Base-by-base conservation (phyloP, 2,888 invertebrate genomes). In the Drosophila affinis region DNA sequence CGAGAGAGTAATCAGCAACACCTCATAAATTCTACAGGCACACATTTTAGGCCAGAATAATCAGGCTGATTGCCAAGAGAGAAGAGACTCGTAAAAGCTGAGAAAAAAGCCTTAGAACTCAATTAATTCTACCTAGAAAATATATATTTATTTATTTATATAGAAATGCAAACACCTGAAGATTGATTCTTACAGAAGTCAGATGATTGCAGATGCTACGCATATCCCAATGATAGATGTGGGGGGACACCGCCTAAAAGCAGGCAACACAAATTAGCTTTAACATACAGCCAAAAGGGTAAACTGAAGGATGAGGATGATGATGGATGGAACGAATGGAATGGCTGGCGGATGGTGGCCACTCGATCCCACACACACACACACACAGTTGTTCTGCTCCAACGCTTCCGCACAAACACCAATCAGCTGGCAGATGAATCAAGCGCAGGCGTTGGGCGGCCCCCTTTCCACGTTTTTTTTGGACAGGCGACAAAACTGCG, bases 1-100 rank as follows among this genome's bases (percentile, higher is more conserved):
- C 64, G 59, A 76, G 59, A 76, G 63, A 55, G 84, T 88, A 87
- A 87, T 88, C 87, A 82, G 72, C 81, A 84, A 77, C 86, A 87
- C 86, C 85, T 88, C 79, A 77, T 87, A 88, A 87, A 87, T 88
- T 77, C 76, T 55, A 29, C 9, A 59, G 21, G 21, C 21, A 21
- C 21, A 21, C 21, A 21, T 3, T 21, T 21, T 21, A 3, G 21
- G 57, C 46, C 57, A 65, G 44, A 24, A 57, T 58, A 64, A 72
- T 64, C 65, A 71, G 73, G 64, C 63, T 47, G 58, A 51, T 47
- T 67, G 72, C 75, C 72, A 72, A 72, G 44, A 71, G 4, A 24
- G 24, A 0, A 24, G 9, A 48, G n/a, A 10, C 34, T 29, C 14
- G 18, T 34, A 51, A n/a, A 34, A 34, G 14, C 18, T 6, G 39